Evolutionary conservation across 1,140 invertebrate species (phyloP).

Genomic region (Nasonia longicornis): DNA sequence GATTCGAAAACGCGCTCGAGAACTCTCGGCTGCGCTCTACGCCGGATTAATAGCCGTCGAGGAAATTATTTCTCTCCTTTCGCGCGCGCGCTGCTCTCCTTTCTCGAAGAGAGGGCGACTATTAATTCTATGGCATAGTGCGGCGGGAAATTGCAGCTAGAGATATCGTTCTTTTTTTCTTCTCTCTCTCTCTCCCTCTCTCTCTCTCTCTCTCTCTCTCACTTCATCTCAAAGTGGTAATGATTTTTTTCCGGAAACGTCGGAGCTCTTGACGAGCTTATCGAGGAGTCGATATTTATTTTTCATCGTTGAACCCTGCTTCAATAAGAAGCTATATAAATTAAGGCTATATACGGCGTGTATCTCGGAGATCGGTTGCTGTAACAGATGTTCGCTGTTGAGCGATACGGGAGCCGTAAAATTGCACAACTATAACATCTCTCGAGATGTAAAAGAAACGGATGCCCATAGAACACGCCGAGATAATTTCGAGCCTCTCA

Average conservation of each 20-base stretch:
- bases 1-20: background rate
- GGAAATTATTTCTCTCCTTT: constrained; percentile 9
- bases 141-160: constrained; percentile 20
- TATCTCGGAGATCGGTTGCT: too few species aligned
- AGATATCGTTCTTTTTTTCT: background rate
- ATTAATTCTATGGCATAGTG: constrained; percentile 13
- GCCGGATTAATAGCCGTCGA: constrained; percentile 23
- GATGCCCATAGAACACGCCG: too few species aligned
- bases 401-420: background rate
- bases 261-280: background rate
- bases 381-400: too few species aligned
- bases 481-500: too few species aligned
- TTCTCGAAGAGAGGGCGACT: constrained; percentile 4
- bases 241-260: background rate
- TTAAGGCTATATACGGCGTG: too few species aligned
- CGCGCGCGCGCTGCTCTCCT: background rate
- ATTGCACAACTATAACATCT: background rate
- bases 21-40: background rate
- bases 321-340: too few species aligned
- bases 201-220: background rate
- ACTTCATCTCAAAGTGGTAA: background rate
- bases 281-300: background rate
- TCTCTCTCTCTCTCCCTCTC: background rate
- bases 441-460: too few species aligned
- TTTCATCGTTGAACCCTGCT: background rate